Base-by-base conservation (phyloP, 2,888 invertebrate genomes). In the Calephelis perditalis region DNA sequence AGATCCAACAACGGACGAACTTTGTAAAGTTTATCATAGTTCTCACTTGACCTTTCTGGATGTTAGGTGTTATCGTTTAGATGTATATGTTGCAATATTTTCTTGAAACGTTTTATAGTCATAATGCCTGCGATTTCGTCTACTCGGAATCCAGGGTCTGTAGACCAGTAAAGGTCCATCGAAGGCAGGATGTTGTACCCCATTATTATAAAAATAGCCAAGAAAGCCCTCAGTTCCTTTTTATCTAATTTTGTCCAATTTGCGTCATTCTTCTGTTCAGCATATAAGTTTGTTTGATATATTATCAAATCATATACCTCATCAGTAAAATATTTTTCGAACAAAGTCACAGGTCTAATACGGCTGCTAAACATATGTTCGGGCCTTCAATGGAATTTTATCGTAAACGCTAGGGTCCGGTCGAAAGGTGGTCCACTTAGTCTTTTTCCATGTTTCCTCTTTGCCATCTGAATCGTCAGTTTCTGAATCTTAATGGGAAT, bases 1-100 rank as follows among this genome's bases (percentile, higher is more conserved):
- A 63, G 44, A 49, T 63, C 40, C 54, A 69, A 49, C 26, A 67
- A 44, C n/a, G 68, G 68, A 11, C 64, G 63, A 7, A 70, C 10
- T 47, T 46, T 45, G 35, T 45, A 40, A 40, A 40, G 40, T 40
- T 40, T 40, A 7, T 40, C 40, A 8, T 7, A 40, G 40, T 40
- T 40, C 6, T 40, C 8, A 6, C 40, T 40, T 40, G 40, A 7
- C 40, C 8, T 40, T 40, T 6, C 40, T 6, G 40, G 40, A 6
- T 40, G 40, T 8, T 40, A 7, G 6, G 40, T 8, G 8, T 40
- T 40, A 40, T 40, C 8, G 8, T 40, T 40, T 40, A 40, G 40
- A 8, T 40, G 40, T 8, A 40, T 5, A 8, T 6, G 8, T 8
- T 40, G 40, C 40, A 40, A 40, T 7, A 7, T 40, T 40, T 40